Evolutionary conservation across 2,888 invertebrate species (phyloP).

Genomic region (Cheilosia vulpina): DNA sequence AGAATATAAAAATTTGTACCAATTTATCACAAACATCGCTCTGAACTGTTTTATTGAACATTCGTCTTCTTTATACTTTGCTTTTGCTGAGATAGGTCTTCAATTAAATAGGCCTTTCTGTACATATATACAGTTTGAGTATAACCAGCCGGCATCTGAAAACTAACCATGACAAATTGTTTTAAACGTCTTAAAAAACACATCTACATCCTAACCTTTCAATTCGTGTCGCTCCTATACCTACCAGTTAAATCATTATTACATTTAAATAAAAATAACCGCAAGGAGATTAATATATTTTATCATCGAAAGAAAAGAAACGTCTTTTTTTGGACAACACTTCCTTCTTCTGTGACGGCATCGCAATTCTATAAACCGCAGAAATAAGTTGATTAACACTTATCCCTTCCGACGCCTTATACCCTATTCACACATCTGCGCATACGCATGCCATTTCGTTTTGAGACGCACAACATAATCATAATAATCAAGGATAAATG

Average conservation of each 20-base stretch:
- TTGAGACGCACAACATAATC: neutral
- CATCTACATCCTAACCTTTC: too few species aligned
- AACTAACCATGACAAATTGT: too few species aligned
- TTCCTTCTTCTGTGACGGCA: neutral
- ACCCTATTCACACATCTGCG: constrained; percentile 50
- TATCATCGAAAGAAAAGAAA: neutral
- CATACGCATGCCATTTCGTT: constrained; percentile 23
- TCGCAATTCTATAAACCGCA: constrained; percentile 23
- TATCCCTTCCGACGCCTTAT: constrained; percentile 27
- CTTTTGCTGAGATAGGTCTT: too few species aligned
- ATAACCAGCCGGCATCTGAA: too few species aligned
- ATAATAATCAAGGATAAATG: constrained; percentile 2
- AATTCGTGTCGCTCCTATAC: too few species aligned
- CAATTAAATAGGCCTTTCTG: too few species aligned
- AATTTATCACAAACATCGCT: too few species aligned
- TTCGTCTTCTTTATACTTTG: too few species aligned
- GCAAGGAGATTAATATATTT: constrained; percentile 12
- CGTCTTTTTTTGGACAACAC: neutral
- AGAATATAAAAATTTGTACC: too few species aligned
- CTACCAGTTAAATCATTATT: neutral
- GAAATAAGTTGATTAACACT: constrained; percentile 32
- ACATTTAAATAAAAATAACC: neutral
- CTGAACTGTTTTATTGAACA: too few species aligned
- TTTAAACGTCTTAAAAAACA: too few species aligned
- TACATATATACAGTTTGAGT: too few species aligned